Base-by-base conservation (phyloP, 2,797 vertebrate genomes). In the Clarias platycephalus region DNA sequence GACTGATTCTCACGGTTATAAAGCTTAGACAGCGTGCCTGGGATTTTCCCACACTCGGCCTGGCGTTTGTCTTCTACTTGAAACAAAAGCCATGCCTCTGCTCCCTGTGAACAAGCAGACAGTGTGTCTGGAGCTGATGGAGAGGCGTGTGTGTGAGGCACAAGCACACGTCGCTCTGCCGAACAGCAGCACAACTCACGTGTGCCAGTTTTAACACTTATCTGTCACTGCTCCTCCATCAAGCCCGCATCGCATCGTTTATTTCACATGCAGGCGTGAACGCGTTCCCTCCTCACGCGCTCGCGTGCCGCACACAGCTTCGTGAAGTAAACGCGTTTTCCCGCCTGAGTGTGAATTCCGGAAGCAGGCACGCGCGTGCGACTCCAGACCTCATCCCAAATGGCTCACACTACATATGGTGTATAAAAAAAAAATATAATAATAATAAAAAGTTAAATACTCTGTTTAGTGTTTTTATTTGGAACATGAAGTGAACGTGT, bases 31-130 rank as follows among this genome's bases (percentile, higher is more conserved):
- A 74, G n/a, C 71, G 20, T 16, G 40, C n/a, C 49, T 5, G 10
- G 31, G 0, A 40, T 44, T 18, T 78, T 63, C 88, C 85, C 89
- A 91, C 86, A 85, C 75, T 86, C 76, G 26, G 68, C 79, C 67
- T 58, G 64, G 22, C 58, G 77, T 26, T 44, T 62, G 57, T 63
- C 2, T 37, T 40, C n/a, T 1, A 8, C 1, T 2, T 40, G 24
- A 71, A 55, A 58, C 53, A 82, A 75, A 66, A 86, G 70, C 75
- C 80, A 83, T 31, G 72, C 71, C 44, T 58, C 67, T 86, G 71
- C 26, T 79, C 62, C 40, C 85, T 80, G 26, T 63, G 78, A 55
- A 60, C n/a, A 6, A 57, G 74, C 28, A 76, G 55, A 81, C 88
- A 81, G 60, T 49, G 72, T 62, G 87, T 85, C 85, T 88, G 83